Percentiles rank a stretch among this genome's conserved stretches.
Conservation (phyloP, 2,797 vertebrate species). For the Megalops cyprinoides region DNA sequence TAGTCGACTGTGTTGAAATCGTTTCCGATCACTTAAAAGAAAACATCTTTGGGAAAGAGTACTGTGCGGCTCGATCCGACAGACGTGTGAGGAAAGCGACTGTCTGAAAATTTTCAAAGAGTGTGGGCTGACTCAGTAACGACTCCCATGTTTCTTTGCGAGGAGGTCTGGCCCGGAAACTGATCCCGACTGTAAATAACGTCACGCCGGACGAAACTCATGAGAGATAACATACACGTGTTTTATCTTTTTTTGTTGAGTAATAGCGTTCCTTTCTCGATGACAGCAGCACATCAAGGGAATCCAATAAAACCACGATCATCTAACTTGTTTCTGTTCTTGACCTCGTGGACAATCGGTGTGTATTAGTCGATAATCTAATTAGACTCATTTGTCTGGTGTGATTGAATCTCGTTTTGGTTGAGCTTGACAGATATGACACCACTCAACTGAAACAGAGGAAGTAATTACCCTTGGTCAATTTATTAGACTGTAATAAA, state of each 20-base stretch:
- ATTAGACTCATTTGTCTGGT: neutral
- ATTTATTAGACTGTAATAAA: too few species aligned
- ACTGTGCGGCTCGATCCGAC: neutral
- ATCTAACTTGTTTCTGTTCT: neutral
- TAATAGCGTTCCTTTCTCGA: neutral
- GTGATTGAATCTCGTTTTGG: neutral
- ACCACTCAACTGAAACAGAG: neutral
- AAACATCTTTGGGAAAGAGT: neutral
- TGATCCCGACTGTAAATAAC: neutral
- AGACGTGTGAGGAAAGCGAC: neutral
- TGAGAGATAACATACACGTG: too few species aligned
- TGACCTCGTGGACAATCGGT: neutral
- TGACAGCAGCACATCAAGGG: neutral
- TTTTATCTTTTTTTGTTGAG: neutral
- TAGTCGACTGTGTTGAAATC: neutral
- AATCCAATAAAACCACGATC: neutral
- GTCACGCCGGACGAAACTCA: too few species aligned
- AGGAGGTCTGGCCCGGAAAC: neutral
- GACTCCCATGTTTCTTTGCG: neutral
- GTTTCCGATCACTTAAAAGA: constrained; percentile 4
- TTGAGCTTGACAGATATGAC: neutral
- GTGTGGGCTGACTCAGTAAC: constrained; percentile 2
- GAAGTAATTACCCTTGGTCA: neutral
- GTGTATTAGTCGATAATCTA: neutral
- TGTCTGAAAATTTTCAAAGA: neutral